A percentile compares a stretch with the other conserved stretches of the same genome.
phyloP scores from a whole-genome alignment of 2,888 invertebrate species.

The Eudasyphora cyanicolor region DNA sequence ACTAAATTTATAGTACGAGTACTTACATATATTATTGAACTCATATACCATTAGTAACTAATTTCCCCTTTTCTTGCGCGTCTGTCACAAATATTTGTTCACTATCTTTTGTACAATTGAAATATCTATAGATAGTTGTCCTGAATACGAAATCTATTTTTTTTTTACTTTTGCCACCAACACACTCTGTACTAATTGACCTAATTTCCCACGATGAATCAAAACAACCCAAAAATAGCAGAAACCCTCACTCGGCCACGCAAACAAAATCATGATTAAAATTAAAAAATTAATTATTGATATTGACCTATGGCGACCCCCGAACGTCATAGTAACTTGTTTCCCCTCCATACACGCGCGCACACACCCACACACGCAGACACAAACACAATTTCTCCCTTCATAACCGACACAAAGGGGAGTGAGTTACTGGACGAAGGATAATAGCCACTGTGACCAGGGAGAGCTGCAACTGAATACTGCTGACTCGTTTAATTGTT shows the following conservation, averaged over 20 bases:
- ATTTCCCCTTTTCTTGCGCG: too few relatives aligned
- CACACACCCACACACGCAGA: neutral
- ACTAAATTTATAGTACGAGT: too few relatives aligned
- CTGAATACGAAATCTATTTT: too few relatives aligned
- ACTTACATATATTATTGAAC: too few relatives aligned
- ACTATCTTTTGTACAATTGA: too few relatives aligned
- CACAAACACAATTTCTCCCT: neutral
- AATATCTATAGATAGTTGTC: too few relatives aligned
- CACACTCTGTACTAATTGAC: neutral
- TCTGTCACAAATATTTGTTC: too few relatives aligned
- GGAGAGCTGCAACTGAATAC: constrained; percentile 18
- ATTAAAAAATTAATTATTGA: constrained; percentile 32
- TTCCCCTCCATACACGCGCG: neutral
- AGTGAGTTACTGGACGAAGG: neutral
- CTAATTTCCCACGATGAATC: neutral
- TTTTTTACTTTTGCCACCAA: too few relatives aligned
- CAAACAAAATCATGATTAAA: constrained; percentile 29
- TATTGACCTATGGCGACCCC: constrained; percentile 10
- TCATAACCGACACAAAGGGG: neutral
- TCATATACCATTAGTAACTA: too few relatives aligned
- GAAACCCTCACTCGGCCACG: neutral
- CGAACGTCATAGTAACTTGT: neutral
- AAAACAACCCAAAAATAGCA: neutral
- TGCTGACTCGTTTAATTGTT: constrained; percentile 49
- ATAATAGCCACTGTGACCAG: neutral